phyloP scores from a whole-genome alignment of 1,140 invertebrate genomes.

The Harpegnathos saltator region DNA sequence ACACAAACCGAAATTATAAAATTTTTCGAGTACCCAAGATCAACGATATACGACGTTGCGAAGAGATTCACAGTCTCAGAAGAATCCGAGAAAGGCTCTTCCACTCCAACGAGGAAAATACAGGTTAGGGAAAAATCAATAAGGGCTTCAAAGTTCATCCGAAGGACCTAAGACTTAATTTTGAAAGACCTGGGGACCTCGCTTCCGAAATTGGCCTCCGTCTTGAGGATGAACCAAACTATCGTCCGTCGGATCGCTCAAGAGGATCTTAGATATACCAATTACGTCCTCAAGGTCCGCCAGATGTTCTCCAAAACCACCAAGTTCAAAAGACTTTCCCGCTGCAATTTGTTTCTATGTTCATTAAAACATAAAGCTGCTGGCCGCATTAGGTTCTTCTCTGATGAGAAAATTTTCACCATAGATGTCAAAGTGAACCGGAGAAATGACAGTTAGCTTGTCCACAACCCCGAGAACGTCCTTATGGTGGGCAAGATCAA shows the following conservation, averaged over 20 bases:
- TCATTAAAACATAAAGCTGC: too few species aligned
- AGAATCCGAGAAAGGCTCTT: constrained; percentile 11
- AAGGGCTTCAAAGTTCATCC: constrained; percentile 32
- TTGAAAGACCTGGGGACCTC: constrained; percentile 40
- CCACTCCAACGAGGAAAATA: constrained; percentile 11
- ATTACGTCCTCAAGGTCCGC: not conserved
- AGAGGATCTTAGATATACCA: constrained; percentile 24
- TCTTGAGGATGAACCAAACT: constrained; percentile 48
- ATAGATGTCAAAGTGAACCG: too few species aligned
- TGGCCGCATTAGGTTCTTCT: too few species aligned
- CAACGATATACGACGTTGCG: constrained; percentile 18
- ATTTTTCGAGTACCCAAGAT: constrained; percentile 12
- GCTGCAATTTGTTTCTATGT: too few species aligned
- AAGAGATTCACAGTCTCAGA: constrained; percentile 6
- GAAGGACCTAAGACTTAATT: constrained; percentile 42
- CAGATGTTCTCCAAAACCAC: too few species aligned
- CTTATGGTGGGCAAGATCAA: too few species aligned
- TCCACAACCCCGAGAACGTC: too few species aligned
- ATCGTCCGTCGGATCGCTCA: constrained; percentile 50
- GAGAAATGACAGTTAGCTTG: too few species aligned
- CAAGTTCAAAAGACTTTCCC: too few species aligned
- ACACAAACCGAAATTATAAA: not conserved
- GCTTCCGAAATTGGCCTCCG: constrained; percentile 45
- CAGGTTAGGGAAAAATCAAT: not conserved
- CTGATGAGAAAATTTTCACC: too few species aligned